Base-by-base conservation (phyloP, 2,113 vertebrate species). In the Lucifuga dentata region DNA sequence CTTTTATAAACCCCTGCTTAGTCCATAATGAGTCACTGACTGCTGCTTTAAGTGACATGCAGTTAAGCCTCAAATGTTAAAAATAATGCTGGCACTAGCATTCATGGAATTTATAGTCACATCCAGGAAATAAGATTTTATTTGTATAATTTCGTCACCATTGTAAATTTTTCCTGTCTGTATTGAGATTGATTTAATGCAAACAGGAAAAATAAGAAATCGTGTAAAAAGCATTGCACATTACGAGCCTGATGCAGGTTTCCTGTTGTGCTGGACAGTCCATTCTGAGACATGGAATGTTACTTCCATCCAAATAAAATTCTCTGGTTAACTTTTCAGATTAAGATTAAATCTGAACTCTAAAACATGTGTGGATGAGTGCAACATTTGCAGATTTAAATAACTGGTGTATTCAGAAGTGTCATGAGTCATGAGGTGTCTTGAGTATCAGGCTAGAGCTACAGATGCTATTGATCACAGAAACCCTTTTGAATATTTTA, bases 401-500 rank as follows among this genome's bases (percentile, higher is more conserved):
- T n/a, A n/a, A n/a, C 10, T 38, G 26, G 24, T 39, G 17, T 36
- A 43, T 50, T 51, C 8, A 36, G 38, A 72, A 50, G 26, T 45
- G 41, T 55, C 64, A 38, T 17, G 21, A 71, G 66, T 80, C 61
- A 7, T 7, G 26, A 29, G 26, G 26, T 29, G 26, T 29, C 3
- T n/a, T 29, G 26, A 20, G 40, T 40, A 41, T 73, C 44, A 23
- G 52, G 56, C 67, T 33, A 52, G 48, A 44, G 61, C 48, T 51
- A 52, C 69, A 77, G 63, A 61, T 62, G 64, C 58, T 86, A 86
- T 81, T 45, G 86, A 90, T 87, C 75, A 61, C 59, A 67, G 61
- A 83, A 26, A 49, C 55, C 26, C 52, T 43, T 62, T 57, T 86
- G 76, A 92, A 91, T 90, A 83, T 90, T 89, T 90, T 63, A 87